Evolutionary conservation across 2,888 invertebrate genomes (phyloP), one percentile per base, ranked within the genome.

Genomic region (Dermolepida albohirtum): DNA sequence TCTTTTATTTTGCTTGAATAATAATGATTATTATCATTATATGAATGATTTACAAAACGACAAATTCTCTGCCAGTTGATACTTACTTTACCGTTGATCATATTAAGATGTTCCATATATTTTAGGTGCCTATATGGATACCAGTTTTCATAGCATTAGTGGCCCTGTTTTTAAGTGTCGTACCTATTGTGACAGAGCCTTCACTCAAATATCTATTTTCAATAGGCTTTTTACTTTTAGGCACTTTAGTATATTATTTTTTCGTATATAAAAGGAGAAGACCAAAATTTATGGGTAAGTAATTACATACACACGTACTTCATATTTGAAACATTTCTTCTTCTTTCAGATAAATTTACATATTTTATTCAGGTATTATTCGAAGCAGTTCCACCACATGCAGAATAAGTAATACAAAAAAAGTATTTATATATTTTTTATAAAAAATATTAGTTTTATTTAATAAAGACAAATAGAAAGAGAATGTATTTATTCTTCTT

Each of bases 161-260:
- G 44, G 89, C 94, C 0, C 82, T 92, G 72, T 93, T 92, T 78
- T 84, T 95, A 47, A 89, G 92, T 11, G 82, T 92, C 7, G 86
- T 90, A 49, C 94, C 95, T 5, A 92, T 95, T 50, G 83, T 92
- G 7, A 87, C 90, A 62, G 89, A 93, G 71, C 94, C 94, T 0
- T 89, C 91, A 1, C 82, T 89, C 0, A 93, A 93, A 80, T 94
- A 93, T 80, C 83, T 94, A 2, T 89, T 92, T 78, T 93, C 93
- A 0, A 81, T 92, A 6, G 85, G 87, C 0, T 94, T 94, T 78
- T 89, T 94, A 66, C 75, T 90, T 0, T 74, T 89, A 43, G 95
- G 94, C 0, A 84, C 90, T 1, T 78, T 86, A 0, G 87, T 94
- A 52, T 95, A 95, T 80, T 89, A 92, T 51, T 85, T 90, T 66